Evolutionary conservation across 2,888 invertebrate species (phyloP), one percentile per base, ranked within the genome.

Genomic region (Endotricha flammealis): DNA sequence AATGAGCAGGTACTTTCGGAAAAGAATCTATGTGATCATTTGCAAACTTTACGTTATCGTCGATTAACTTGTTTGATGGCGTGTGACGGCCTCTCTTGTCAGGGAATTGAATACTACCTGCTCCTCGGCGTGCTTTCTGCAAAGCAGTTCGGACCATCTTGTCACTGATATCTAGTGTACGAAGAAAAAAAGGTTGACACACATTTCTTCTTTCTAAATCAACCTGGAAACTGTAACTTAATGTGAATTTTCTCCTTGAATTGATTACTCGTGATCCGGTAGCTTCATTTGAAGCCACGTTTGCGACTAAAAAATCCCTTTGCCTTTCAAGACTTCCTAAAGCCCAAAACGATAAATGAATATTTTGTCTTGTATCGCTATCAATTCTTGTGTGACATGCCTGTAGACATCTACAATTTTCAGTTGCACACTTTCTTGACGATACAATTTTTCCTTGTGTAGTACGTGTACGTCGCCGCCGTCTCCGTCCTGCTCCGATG

Each of bases 21-120:
- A 39, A 42, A 36, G 30, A 33, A 36, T 42, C 38, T 38, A 43
- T 44, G 30, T 40, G 39, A 35, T 38, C 30, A 29, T 36, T 42
- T 7, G 44, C 44, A 20, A 40, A 41, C 32, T 41, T 22, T 12
- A 32, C 9, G 12, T 32, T 17, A 36, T 34, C 30, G 12, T 39
- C 24, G 31, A 38, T 16, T 12, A 38, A 37, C 34, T 42, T 42
- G 16, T 42, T 46, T 24, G 17, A 36, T 17, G 41, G 38, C 37
- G 13, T 40, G 27, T 40, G 39, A 32, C 24, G 38, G 12, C 41
- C 46, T 41, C 41, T 30, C 35, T 39, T 46, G 13, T 42, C 40
- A 30, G 42, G 42, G 16, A 33, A 39, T 25, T 24, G 27, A 31
- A 39, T 39, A 33, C 36, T 35, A 39, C 42, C 32, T 10, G 42